phyloP scores from a whole-genome alignment of 2,113 vertebrate genomes.

The Argyrosomus japonicus region DNA sequence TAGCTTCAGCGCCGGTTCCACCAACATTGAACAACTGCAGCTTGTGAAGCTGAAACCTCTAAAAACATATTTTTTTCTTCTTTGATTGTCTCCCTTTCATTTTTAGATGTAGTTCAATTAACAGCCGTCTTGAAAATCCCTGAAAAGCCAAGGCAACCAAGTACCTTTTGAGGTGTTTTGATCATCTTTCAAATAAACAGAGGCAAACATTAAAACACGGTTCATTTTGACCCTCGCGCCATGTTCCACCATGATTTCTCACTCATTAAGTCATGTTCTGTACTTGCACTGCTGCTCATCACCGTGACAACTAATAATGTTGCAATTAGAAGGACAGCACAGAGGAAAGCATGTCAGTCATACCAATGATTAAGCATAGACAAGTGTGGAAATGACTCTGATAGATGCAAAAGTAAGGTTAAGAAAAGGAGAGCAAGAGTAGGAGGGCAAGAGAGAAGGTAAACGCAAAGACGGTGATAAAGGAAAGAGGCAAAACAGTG shows the following conservation, averaged over 20 bases:
- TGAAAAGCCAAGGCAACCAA: neutral
- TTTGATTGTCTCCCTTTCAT: neutral
- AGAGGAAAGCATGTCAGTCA: slow-evolving; percentile 41
- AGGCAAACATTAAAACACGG: neutral
- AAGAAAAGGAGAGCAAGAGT: neutral
- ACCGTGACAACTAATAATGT: slow-evolving; percentile 52
- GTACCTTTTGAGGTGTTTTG: neutral
- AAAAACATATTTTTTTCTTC: neutral
- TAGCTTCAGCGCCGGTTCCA: neutral
- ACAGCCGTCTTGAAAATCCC: neutral
- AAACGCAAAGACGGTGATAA: neutral
- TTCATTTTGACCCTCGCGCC: neutral
- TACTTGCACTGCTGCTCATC: slow-evolving; percentile 14
- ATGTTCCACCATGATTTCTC: slow-evolving; percentile 21
- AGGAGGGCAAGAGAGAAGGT: neutral
- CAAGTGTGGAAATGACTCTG: slow-evolving; percentile 1
- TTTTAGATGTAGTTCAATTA: neutral
- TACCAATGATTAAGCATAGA: slow-evolving; percentile 14
- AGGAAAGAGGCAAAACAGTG: neutral
- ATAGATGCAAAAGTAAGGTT: no score
- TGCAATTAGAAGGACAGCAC: slow-evolving; percentile 45
- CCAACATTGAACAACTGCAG: neutral
- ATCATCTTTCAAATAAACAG: neutral
- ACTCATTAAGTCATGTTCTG: slow-evolving; percentile 30
- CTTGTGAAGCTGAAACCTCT: neutral